Base-by-base conservation (phyloP, 2,113 vertebrate genomes). In the Toxotes chatareus region DNA sequence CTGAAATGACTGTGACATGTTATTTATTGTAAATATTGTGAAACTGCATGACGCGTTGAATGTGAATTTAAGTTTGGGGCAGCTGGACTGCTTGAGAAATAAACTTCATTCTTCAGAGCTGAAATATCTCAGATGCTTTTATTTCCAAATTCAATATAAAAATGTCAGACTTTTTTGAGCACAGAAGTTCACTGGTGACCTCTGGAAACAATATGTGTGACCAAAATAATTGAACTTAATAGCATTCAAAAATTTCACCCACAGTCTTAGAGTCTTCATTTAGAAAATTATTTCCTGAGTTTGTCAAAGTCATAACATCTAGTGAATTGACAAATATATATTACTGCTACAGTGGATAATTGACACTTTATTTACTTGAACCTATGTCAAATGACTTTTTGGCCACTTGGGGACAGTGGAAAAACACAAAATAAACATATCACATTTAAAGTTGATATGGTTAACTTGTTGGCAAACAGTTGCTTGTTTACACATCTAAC, bases 41-140 rank as follows among this genome's bases (percentile, higher is more conserved):
- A 76, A n/a, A 11, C 16, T 55, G 51, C 3, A 53, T 14, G 1
- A 46, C 6, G 13, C 67, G 49, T 64, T 80, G 32, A 70, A 62
- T 78, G 75, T 83, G 27, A 82, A 44, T 65, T 80, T 49, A 49
- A 51, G 38, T 56, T 40, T 51, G 10, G 2, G 34, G 80, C 91
- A 91, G 91, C 90, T 86, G 89, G 91, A 81, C 84, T 91, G 90
- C 80, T 68, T 4, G 0, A 61, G n/a, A 55, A 91, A 89, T 89
- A 90, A 92, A 92, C 42, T 23, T 0, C 60, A 12, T 71, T 79
- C 1, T 75, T 73, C 13, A 55, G 36, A 40, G 19, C 19, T 68
- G 9, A 49, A 70, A 38, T 42, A 17, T 53, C 7, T 64, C 2
- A 16, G 23, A 23, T 64, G 10, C 2, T 1, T 72, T 66, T 51